Conservation (phyloP, 2,797 vertebrate genomes). For the Parauchenoglanis punctatus region DNA sequence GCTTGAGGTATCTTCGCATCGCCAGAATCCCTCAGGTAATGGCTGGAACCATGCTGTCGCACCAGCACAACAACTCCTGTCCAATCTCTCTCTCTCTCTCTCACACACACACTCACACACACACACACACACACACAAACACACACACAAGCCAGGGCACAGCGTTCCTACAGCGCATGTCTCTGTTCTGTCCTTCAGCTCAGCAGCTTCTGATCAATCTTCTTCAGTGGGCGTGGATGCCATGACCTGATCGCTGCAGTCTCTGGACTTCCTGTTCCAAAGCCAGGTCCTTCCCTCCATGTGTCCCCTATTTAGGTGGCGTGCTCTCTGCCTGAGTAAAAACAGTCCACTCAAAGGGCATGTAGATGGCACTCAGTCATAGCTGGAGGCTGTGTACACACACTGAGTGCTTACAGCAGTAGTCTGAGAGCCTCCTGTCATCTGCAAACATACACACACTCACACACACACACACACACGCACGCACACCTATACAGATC, state of each 20-base stretch:
- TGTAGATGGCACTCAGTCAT: slow-evolving; percentile 9
- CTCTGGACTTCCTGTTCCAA: slow-evolving; percentile 57
- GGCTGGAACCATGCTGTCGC: slow-evolving; percentile 24
- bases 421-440: slow-evolving; percentile 42
- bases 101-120: background rate
- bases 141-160: background rate
- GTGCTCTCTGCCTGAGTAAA: slow-evolving; percentile 45
- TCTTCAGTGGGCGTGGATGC: slow-evolving; percentile 39
- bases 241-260: slow-evolving; percentile 52
- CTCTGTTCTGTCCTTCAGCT: slow-evolving; percentile 56
- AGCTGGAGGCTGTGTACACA: slow-evolving; percentile 19
- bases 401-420: slow-evolving; percentile 17
- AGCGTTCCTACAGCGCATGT: slow-evolving; percentile 32
- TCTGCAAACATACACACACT: slow-evolving; percentile 47
- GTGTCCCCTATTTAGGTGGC: slow-evolving; percentile 39
- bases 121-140: background rate
- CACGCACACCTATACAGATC: slow-evolving; percentile 35
- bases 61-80: slow-evolving; percentile 11
- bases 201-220: slow-evolving; percentile 51
- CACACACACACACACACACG: slow-evolving; percentile 47
- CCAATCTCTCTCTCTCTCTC: background rate
- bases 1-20: slow-evolving; percentile 46
- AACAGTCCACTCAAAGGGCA: slow-evolving; percentile 38
- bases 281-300: slow-evolving; percentile 45
- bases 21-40: slow-evolving; percentile 49